Base-by-base conservation (phyloP, 2,888 invertebrate species). In the Chloroclystis v-ata region DNA sequence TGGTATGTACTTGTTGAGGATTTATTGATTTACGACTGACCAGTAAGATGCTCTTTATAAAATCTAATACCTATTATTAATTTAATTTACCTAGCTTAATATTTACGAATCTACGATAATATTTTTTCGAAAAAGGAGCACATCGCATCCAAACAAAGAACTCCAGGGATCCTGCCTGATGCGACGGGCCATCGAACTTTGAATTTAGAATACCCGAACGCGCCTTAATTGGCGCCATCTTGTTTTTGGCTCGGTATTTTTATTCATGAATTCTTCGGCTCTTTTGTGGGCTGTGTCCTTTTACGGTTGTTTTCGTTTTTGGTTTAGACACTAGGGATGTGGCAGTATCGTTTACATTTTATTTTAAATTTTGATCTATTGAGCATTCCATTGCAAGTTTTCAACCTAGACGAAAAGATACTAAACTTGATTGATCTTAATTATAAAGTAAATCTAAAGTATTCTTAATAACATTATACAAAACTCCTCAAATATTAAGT, bases 171-270 rank as follows among this genome's bases (percentile, higher is more conserved):
- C 45, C 29, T n/a, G n/a, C 30, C 4, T 6, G 9, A 46, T 40
- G 63, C 66, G 61, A 66, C 63, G 59, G 65, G 60, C 51, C 70
- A 58, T 56, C 67, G 69, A 63, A 69, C 75, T 61, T 58, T 57
- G 54, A 60, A 65, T 61, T 74, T 73, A 74, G 75, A 74, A 69
- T 69, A 67, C 67, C 66, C 30, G 64, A 67, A 67, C 64, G 59
- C 62, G 56, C 72, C 71, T 72, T 80, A 78, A 78, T 76, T 75
- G 75, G 69, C 68, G 70, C 68, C 70, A 73, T 73, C 61, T 69
- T 69, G 69, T 71, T 78, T 80, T 77, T 72, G 74, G 74, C 60
- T 60, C 60, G 72, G 73, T 68, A 76, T 82, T 81, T 81, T 80
- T 81, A 82, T 82, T 81, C 80, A 79, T 72, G 73, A 69, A 77